A percentile compares a stretch with the other conserved stretches of the same genome.
Evolutionary conservation across 2,888 invertebrate genomes (phyloP).

Genomic region (Aspidiotus destructor): DNA sequence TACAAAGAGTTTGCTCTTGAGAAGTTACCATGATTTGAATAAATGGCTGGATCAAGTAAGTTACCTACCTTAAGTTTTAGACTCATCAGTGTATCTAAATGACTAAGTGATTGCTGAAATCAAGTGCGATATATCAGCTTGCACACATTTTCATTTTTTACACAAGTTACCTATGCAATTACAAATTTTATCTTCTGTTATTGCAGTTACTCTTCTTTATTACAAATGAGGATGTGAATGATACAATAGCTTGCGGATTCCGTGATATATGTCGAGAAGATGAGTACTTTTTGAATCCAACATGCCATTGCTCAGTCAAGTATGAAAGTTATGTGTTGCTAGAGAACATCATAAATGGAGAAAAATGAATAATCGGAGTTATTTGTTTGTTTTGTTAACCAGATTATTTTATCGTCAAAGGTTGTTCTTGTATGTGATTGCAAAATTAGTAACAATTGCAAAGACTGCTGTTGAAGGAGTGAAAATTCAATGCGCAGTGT

Average conservation of each 20-base stretch:
- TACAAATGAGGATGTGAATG: conserved; percentile 3
- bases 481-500: background rate
- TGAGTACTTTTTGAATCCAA: conserved; percentile 20
- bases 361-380: too few species aligned
- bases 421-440: conserved; percentile 1
- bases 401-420: conserved; percentile 19
- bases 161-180: too few species aligned
- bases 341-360: too few species aligned
- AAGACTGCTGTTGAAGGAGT: background rate
- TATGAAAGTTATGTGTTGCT: background rate
- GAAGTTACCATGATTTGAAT: background rate
- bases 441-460: conserved; percentile 8
- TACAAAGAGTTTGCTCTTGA: conserved; percentile 8
- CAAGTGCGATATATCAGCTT: too few species aligned
- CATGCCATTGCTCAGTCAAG: conserved; percentile 17
- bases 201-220: background rate
- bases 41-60: conserved; percentile 10
- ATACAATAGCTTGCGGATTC: conserved; percentile 17
- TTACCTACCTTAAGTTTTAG: background rate
- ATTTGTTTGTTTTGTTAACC: background rate
- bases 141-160: too few species aligned
- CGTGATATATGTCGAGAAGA: conserved; percentile 7
- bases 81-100: too few species aligned
- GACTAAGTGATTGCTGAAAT: too few species aligned
- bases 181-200: conserved; percentile 6